These are phyloP conservation scores for Hemibagrus wyckioides DNA, from an alignment of 2,113 vertebrate genomes.

Conservation along the genomic window DNA sequence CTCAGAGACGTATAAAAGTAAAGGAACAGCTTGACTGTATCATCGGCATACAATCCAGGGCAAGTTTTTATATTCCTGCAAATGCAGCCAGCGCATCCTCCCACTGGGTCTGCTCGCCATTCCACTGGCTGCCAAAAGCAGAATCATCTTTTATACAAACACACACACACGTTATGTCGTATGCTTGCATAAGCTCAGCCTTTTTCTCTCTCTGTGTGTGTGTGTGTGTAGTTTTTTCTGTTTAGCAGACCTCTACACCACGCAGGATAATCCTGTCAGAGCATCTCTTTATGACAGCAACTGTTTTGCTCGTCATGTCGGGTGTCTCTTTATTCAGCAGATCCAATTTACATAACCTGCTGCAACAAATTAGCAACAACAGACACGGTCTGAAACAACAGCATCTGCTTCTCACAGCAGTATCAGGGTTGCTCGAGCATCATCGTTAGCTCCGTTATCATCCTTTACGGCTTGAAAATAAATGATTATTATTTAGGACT, in stretches of 20 bases:
- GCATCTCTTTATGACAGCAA: not conserved
- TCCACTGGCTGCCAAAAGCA: conserved; percentile 23
- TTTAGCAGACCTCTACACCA: not conserved
- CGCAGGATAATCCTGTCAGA: not conserved
- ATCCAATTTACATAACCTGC: conserved; percentile 25
- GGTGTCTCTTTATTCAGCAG: not conserved
- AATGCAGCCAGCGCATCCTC: conserved; percentile 6
- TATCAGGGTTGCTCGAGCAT: not conserved
- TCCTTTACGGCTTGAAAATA: too few relatives aligned
- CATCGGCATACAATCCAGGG: conserved; percentile 31
- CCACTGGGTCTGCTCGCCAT: not conserved
- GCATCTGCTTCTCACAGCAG: conserved; percentile 20
- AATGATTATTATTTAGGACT: not conserved
- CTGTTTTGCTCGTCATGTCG: conserved; percentile 8
- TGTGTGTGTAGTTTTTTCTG: not conserved
- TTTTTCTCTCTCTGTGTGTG: not conserved
- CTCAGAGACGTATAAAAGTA: not conserved
- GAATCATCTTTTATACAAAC: conserved; percentile 12
- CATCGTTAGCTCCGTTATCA: not conserved
- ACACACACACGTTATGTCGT: not conserved
- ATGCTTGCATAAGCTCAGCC: not conserved
- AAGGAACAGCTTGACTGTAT: conserved; percentile 21
- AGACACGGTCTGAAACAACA: conserved; percentile 16
- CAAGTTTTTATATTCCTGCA: conserved; percentile 33
- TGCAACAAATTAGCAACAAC: conserved; percentile 33